Evolutionary conservation across 1,140 invertebrate species (phyloP).

Genomic region (Drosophila persimilis): DNA sequence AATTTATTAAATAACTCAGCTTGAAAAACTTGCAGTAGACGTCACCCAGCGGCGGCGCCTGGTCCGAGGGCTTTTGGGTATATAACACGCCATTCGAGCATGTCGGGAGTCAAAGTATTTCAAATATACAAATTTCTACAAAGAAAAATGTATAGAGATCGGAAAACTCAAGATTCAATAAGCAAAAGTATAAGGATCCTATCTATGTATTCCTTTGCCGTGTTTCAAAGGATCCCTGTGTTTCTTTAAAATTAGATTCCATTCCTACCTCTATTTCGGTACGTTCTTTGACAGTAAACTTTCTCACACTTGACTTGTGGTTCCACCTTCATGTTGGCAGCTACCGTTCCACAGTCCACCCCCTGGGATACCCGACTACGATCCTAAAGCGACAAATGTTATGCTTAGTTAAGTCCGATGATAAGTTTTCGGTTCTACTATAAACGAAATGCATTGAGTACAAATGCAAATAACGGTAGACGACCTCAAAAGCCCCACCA

Average conservation of each 20-base stretch:
- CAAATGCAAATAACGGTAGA: conserved; percentile 71
- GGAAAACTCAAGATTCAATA: no score
- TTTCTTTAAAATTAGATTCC: background rate
- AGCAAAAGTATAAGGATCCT: no score
- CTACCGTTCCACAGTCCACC: background rate
- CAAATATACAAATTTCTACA: no score
- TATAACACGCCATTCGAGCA: conserved; percentile 51
- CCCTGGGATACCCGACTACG: conserved; percentile 4
- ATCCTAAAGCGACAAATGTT: conserved; percentile 37
- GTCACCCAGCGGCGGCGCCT: conserved; percentile 31
- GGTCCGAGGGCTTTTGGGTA: conserved; percentile 1
- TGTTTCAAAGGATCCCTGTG: no score
- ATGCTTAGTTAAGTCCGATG: conserved; percentile 61
- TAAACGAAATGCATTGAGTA: conserved; percentile 68
- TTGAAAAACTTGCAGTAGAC: conserved; percentile 52
- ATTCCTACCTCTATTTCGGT: background rate
- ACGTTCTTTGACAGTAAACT: background rate
- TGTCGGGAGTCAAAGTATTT: conserved; percentile 16
- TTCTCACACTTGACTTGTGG: conserved; percentile 46
- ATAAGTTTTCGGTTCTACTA: conserved; percentile 26
- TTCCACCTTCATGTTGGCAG: conserved; percentile 2
- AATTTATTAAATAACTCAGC: conserved; percentile 37
- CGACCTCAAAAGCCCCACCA: conserved; percentile 46
- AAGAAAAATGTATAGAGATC: no score
- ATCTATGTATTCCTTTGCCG: no score